Base-by-base conservation (phyloP, 2,888 invertebrate genomes). In the Danaus chrysippus region DNA sequence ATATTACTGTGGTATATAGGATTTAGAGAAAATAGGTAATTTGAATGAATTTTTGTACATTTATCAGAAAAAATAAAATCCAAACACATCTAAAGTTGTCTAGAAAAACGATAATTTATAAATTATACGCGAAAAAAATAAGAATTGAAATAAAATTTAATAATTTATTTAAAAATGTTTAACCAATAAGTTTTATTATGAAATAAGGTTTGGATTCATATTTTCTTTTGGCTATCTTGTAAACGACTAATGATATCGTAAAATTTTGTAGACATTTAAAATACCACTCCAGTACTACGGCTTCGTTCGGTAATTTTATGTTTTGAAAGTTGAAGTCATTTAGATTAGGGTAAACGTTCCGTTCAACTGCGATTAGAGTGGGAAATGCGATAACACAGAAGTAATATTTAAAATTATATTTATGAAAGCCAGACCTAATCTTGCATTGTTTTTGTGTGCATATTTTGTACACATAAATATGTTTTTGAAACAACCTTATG, bases 1-100 rank as follows among this genome's bases (percentile, higher is more conserved):
- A 81, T 84, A 86, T 84, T 81, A 78, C 84, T 84, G 79, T 23
- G 23, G 23, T 23, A 23, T 23, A 23, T 3, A 23, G 23, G 3
- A 3, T 23, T 34, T 34, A 34, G 23, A 0, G 2, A 0, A 34
- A 34, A 34, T 6, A 5, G 23, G 23, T 6, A 34, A 34, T 34
- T 34, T 34, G 23, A 34, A 34, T 34, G 6, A 34, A 34, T 34
- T 34, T 34, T 34, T 34, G 6, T 34, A 34, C 8, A 23, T 3
- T n/a, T 3, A 23, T 23, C 3, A 23, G 2, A 23, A 23, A 23
- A 23, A 23, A 3, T 23, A 23, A 23, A 23, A 23, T 3, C 23
- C 23, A 34, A 6, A 34, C 2, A 34, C 8, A 8, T 34, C 23
- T 34, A 34, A 34, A 34, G 23, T 34, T 34, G 23, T 34, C 3